phyloP scores from a whole-genome alignment of 2,888 invertebrate genomes.

The Thymelicus lineola region DNA sequence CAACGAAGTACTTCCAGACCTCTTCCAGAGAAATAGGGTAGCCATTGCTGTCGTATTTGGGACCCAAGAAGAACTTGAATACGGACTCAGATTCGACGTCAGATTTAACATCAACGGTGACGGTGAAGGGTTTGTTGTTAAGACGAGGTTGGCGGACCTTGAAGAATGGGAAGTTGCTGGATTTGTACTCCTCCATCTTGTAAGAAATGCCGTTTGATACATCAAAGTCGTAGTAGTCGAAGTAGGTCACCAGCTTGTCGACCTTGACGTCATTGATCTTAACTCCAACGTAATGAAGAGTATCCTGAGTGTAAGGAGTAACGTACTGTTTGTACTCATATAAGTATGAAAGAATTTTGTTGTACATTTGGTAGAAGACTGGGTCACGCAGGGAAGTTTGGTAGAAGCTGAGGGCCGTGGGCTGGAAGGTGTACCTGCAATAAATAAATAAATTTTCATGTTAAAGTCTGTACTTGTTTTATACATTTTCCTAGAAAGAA shows the following conservation, averaged over 20 bases:
- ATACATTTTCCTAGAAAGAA: too few relatives aligned
- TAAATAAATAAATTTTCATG: slow-evolving; percentile 59
- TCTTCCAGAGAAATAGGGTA: slow-evolving; percentile 80
- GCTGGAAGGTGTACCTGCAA: slow-evolving; percentile 72
- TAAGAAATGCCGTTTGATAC: slow-evolving; percentile 81
- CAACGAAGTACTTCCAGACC: slow-evolving; percentile 85
- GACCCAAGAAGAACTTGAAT: slow-evolving; percentile 88
- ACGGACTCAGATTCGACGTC: slow-evolving; percentile 84
- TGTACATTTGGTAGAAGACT: slow-evolving; percentile 88
- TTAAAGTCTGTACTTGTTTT: too few relatives aligned
- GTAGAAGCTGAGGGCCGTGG: slow-evolving; percentile 87
- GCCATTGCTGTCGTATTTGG: slow-evolving; percentile 87
- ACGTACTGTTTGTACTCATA: slow-evolving; percentile 86
- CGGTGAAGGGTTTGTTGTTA: slow-evolving; percentile 88
- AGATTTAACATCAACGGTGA: slow-evolving; percentile 85
- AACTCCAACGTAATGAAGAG: slow-evolving; percentile 85
- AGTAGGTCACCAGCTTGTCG: slow-evolving; percentile 87
- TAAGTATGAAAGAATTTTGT: slow-evolving; percentile 84
- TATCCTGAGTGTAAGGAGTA: slow-evolving; percentile 84
- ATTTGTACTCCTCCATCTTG: slow-evolving; percentile 59
- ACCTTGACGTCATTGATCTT: slow-evolving; percentile 86
- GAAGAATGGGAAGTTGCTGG: slow-evolving; percentile 68
- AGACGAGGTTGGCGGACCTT: slow-evolving; percentile 88
- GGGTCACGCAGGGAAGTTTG: slow-evolving; percentile 89
- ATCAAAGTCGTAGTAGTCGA: slow-evolving; percentile 87